Conservation (phyloP, 1,140 invertebrate species). For the Drosophila quadrilineata region DNA sequence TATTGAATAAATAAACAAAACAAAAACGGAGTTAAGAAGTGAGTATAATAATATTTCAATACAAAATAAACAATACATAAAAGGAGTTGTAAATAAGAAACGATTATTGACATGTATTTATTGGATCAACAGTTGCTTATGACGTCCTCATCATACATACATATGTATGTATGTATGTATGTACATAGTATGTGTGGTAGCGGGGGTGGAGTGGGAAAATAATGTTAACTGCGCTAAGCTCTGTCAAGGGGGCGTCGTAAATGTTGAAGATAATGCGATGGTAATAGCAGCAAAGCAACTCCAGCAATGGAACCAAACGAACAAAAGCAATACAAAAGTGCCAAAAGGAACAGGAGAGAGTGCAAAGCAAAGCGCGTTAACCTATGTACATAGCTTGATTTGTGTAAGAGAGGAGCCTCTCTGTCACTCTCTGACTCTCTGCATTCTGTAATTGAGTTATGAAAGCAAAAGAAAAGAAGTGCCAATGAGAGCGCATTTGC, state of each 20-base stretch:
- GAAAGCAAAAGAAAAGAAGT: slow-evolving; percentile 20
- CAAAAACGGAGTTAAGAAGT: background rate
- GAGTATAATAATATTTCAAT: background rate
- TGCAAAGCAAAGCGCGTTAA: background rate
- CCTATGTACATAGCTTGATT: too few relatives aligned
- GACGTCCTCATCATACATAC: too few relatives aligned
- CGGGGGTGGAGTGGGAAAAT: background rate
- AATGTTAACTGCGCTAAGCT: background rate
- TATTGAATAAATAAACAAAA: too few relatives aligned
- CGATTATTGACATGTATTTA: too few relatives aligned
- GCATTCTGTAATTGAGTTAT: slow-evolving; percentile 30
- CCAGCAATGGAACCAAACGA: slow-evolving; percentile 8
- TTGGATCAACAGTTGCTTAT: too few relatives aligned
- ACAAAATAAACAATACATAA: slow-evolving; percentile 5
- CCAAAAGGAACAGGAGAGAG: background rate
- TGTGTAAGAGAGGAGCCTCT: too few relatives aligned
- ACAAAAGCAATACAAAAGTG: slow-evolving; percentile 8
- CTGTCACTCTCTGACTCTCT: too few relatives aligned
- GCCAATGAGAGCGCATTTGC: slow-evolving; percentile 2
- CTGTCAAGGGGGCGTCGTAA: slow-evolving; percentile 29
- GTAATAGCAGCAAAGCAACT: slow-evolving; percentile 23
- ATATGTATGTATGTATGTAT: background rate
- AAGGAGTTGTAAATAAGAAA: background rate
- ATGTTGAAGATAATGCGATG: slow-evolving; percentile 36
- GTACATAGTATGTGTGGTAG: background rate